A percentile compares a stretch with the other conserved stretches of the same genome.
These are phyloP conservation scores for Fistularia tabacaria DNA, from an alignment of 2,797 vertebrate genomes.

Conservation along the genomic window DNA sequence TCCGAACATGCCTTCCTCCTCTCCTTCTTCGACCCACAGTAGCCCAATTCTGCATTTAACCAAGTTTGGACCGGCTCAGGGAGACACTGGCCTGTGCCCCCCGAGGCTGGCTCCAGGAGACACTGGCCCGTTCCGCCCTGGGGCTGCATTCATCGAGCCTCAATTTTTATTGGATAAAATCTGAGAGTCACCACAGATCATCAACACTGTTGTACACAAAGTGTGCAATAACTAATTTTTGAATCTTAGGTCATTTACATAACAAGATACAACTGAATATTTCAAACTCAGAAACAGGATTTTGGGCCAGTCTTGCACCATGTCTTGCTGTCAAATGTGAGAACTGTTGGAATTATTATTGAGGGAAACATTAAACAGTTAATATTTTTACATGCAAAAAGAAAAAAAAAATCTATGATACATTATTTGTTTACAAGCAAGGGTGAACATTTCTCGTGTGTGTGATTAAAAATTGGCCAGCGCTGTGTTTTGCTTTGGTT, in stretches of 20 bases:
- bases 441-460: too few species aligned
- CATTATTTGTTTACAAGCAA: too few species aligned
- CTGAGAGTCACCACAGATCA: conserved; percentile 8
- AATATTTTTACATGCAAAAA: not conserved
- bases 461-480: too few species aligned
- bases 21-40: too few species aligned
- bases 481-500: too few species aligned
- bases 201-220: conserved; percentile 23
- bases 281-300: conserved; percentile 40
- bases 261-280: conserved; percentile 53
- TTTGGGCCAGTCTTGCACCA: conserved; percentile 41
- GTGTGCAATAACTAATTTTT: conserved; percentile 43
- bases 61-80: too few species aligned
- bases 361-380: not conserved
- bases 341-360: conserved; percentile 34
- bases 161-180: conserved; percentile 45
- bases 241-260: conserved; percentile 39
- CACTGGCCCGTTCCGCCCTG: too few species aligned
- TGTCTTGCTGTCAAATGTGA: conserved; percentile 24
- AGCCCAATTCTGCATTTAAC: too few species aligned
- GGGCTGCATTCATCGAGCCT: conserved; percentile 33
- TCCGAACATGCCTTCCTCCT: too few species aligned
- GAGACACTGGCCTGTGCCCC: too few species aligned
- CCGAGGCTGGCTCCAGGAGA: too few species aligned
- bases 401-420: not conserved